Evolutionary conservation across 2,888 invertebrate species (phyloP).

Genomic region (Priocnemis perturbator): DNA sequence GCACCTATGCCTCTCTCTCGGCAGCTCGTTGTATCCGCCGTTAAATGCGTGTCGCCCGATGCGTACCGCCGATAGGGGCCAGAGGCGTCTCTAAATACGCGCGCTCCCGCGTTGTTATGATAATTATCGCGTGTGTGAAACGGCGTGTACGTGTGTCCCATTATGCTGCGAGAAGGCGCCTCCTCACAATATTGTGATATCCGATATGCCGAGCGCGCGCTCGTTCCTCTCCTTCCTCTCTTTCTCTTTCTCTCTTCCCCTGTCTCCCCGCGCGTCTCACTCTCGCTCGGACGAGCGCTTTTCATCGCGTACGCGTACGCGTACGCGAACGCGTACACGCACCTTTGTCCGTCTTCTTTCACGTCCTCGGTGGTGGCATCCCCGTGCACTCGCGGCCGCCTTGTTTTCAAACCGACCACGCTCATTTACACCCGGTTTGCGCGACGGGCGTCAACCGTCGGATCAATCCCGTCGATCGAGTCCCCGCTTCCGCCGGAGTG

Average conservation of each 20-base stretch:
- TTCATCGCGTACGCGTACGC: no score
- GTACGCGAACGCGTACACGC: no score
- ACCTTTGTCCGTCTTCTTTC: no score
- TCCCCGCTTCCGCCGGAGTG: not conserved
- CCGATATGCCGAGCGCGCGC: constrained; percentile 51
- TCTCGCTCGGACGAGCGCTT: not conserved
- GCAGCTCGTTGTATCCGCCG: constrained; percentile 27
- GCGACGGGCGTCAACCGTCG: not conserved
- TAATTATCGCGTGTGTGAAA: constrained; percentile 60
- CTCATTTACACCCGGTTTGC: constrained; percentile 5
- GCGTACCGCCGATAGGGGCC: constrained; percentile 61
- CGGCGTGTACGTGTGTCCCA: constrained; percentile 19
- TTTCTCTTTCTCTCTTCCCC: constrained; percentile 2
- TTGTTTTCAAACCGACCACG: not conserved
- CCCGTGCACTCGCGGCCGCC: no score
- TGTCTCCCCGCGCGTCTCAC: constrained; percentile 9
- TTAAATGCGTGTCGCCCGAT: constrained; percentile 64
- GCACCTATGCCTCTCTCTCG: constrained; percentile 28
- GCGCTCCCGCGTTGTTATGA: constrained; percentile 66
- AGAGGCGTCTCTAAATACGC: constrained; percentile 63
- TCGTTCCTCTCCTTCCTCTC: constrained; percentile 11
- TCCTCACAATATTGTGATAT: constrained; percentile 70
- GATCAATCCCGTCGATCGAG: not conserved
- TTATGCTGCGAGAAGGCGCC: constrained; percentile 51
- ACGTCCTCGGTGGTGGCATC: no score